A percentile compares a stretch with the other conserved stretches of the same genome.
Evolutionary conservation across 2,797 vertebrate species (phyloP).

Genomic region (Pangasius mekongensis): DNA sequence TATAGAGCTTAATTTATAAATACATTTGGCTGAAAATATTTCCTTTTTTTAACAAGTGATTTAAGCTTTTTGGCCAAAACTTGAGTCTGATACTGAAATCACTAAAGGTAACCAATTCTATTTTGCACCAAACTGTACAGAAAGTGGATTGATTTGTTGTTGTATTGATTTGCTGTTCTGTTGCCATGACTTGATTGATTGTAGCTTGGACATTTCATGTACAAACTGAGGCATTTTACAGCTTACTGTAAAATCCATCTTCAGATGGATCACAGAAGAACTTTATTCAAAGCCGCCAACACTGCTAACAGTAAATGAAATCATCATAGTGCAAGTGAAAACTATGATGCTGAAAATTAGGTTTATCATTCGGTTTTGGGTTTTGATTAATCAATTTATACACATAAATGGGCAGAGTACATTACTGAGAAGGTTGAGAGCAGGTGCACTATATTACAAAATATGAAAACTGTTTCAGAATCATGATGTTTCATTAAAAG

Average conservation of each 20-base stretch:
- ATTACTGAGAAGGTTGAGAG: neutral
- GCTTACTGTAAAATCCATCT: too few relatives aligned
- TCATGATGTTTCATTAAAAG: neutral
- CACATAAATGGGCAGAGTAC: neutral
- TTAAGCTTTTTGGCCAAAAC: neutral
- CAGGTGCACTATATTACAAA: neutral
- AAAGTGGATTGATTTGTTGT: neutral
- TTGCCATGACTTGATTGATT: neutral
- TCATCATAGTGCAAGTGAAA: neutral
- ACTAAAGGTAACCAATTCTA: neutral
- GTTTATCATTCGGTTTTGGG: neutral
- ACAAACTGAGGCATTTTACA: neutral
- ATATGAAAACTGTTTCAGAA: neutral
- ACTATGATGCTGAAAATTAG: neutral
- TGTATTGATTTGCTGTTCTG: conserved; percentile 5
- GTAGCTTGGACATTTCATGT: neutral
- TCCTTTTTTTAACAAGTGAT: neutral
- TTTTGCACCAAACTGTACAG: neutral
- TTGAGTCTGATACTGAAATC: neutral
- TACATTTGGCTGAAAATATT: neutral
- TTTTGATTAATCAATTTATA: neutral
- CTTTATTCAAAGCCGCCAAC: neutral
- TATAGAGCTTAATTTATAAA: neutral
- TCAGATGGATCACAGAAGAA: neutral
- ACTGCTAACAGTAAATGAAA: neutral